A percentile compares a stretch with the other conserved stretches of the same genome.
phyloP scores from a whole-genome alignment of 1,140 invertebrate species.

The Ctenoplectra terminalis region DNA sequence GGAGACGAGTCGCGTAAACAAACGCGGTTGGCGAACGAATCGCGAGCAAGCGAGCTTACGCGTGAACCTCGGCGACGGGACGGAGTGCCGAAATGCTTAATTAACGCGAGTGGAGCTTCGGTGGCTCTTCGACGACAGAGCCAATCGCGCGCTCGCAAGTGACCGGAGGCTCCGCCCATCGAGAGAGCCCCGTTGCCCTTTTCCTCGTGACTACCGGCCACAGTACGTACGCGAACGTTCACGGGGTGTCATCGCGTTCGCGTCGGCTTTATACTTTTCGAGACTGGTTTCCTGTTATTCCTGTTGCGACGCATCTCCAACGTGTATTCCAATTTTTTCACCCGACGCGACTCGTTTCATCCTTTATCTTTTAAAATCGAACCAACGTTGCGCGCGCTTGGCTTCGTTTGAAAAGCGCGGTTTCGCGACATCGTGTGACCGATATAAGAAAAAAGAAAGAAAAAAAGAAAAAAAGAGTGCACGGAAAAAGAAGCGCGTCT shows the following conservation, averaged over 20 bases:
- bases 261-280: constrained; percentile 43
- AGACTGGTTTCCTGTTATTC: neutral
- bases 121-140: constrained; percentile 61
- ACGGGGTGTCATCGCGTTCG: constrained; percentile 68
- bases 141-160: constrained; percentile 67
- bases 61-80: constrained; percentile 61
- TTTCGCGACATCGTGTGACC: neutral
- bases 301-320: no score
- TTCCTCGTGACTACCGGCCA: constrained; percentile 80
- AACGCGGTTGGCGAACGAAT: constrained; percentile 41
- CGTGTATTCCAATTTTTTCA: neutral
- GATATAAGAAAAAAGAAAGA: no score
- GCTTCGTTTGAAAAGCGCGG: constrained; percentile 21
- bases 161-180: constrained; percentile 67
- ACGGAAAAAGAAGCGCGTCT: neutral
- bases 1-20: constrained; percentile 25
- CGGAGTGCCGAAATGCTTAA: constrained; percentile 79
- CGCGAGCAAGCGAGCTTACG: constrained; percentile 50
- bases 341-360: no score
- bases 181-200: constrained; percentile 76
- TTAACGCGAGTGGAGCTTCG: constrained; percentile 74
- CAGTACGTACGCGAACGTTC: constrained; percentile 80
- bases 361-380: neutral
- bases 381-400: neutral
- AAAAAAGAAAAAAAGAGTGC: constrained; percentile 27